Evolutionary conservation across 1,140 invertebrate species (phyloP).

Genomic region (Carposina sasakii): DNA sequence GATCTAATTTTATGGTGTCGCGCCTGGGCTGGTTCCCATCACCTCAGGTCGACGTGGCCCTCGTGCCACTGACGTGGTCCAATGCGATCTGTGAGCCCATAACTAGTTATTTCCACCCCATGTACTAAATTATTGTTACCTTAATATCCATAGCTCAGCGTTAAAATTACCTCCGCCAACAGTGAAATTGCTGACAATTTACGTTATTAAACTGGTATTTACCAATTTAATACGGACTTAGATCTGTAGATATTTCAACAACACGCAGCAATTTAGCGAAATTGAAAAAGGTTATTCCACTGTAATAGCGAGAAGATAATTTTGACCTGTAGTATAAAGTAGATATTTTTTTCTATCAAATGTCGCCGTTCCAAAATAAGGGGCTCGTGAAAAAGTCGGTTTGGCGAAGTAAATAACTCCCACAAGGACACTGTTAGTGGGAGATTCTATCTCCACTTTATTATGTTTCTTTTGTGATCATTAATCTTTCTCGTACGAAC

Average conservation of each 20-base stretch:
- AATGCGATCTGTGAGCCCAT: constrained; percentile 27
- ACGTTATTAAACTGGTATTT: constrained; percentile 37
- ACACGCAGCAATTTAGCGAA: too few species aligned
- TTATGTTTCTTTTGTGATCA: constrained; percentile 73
- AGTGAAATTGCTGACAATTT: constrained; percentile 18
- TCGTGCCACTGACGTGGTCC: constrained; percentile 39
- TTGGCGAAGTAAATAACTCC: constrained; percentile 64
- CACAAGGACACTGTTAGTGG: constrained; percentile 70
- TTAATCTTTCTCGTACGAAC: constrained; percentile 72
- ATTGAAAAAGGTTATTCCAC: too few species aligned
- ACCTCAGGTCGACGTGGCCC: background rate
- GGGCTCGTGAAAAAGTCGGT: constrained; percentile 61
- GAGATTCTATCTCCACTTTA: constrained; percentile 71
- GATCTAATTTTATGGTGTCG: too few species aligned
- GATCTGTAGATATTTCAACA: constrained; percentile 31
- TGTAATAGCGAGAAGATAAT: too few species aligned
- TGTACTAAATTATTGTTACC: constrained; percentile 20
- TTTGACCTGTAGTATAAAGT: too few species aligned
- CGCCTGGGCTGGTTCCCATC: background rate
- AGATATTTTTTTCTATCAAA: constrained; percentile 32
- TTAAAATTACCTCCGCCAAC: constrained; percentile 11
- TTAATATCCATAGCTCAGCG: constrained; percentile 23
- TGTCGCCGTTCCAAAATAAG: constrained; percentile 45
- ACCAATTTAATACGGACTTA: constrained; percentile 45
- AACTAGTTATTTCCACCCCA: background rate